Evolutionary conservation across 2,113 vertebrate genomes (phyloP), one percentile per base, ranked within the genome.

Genomic region (Callospermophilus lateralis): DNA sequence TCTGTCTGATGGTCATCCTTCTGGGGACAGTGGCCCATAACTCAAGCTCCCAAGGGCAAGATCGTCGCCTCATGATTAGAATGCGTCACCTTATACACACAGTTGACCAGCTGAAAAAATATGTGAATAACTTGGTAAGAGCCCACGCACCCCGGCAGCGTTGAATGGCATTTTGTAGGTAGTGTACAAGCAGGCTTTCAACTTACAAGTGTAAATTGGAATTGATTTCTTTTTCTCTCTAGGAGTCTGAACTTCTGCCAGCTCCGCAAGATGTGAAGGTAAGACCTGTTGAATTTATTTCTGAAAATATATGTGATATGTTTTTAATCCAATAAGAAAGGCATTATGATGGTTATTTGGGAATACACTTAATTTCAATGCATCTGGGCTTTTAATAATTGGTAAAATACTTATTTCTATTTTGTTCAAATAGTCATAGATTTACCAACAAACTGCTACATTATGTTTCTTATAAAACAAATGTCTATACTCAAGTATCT

Each of bases 241-340:
- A 99, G 99, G 98, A 96, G 37, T 97, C 67, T 79, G 98, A 96
- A 94, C 19, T 91, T 87, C 98, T 99, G 80, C 96, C 97, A 74
- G 98, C 98, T 74, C 98, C 99, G 92, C 98, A 97, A 93, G 96
- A 98, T 92, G 73, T 97, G 26, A 48, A 15, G 99, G 99, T 99
- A 97, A 99, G 99, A 97, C 6, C 51, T 13, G 42, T 96, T 97
- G 97, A 96, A 96, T 17, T 51, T 94, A 96, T 92, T 97, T 97
- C 74, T 97, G 68, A 94, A 94, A 84, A 51, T 87, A 22, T 84
- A 94, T 79, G 20, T 80, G 63, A 73, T 88, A 34, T 26, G 65
- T 85, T 73, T 91, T 96, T 84, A 97, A 96, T 76, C 10, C 37
- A 79, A 30, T n/a, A 76, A 90, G 84, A 85, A 78, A 89, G 65